Base-by-base conservation (phyloP, 2,113 vertebrate species). In the Oreochromis niloticus region DNA sequence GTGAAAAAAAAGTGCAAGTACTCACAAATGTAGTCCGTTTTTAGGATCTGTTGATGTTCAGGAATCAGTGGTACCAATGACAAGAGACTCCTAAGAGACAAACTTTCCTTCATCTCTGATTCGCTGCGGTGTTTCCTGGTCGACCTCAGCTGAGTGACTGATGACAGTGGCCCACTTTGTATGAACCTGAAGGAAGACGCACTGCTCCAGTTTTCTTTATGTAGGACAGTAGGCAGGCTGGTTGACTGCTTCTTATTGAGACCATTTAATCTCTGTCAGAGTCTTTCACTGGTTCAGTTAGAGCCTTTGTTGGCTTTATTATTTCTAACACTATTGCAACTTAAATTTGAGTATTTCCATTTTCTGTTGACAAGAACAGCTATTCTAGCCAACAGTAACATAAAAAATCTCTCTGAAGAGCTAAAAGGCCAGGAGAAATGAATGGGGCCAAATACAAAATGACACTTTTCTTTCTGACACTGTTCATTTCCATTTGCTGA, bases 151-250 rank as follows among this genome's bases (percentile, higher is more conserved):
- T 10, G 4, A 9, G 61, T 56, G 80, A 66, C 59, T 88, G 91
- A 6, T 39, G 41, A 43, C 55, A 7, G 12, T 24, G 89, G 91
- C 93, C 87, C 88, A 91, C 22, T 90, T 93, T 43, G 10, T 83
- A 17, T 5, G 85, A 81, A 87, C 81, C 82, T 87, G 79, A 71
- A 84, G 39, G 85, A 88, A 52, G 73, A 17, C 2, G 27, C 4
- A 7, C 7, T n/a, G 91, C 87, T 89, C 93, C 87, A 94, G 22
- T 89, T 94, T 61, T 80, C 82, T 9, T 79, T 8, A 91, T 90
- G 81, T 92, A 27, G 93, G 87, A 57, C 90, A 82, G 36, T 9
- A 14, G 59, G 71, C 11, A 22, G 14, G 57, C 50, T 36, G 34
- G 46, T 22, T 9, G 30, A 52, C 4, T 6, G 81, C 54, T 11